phyloP scores from a whole-genome alignment of 2,113 vertebrate genomes.

The Mormyrus lacerda region DNA sequence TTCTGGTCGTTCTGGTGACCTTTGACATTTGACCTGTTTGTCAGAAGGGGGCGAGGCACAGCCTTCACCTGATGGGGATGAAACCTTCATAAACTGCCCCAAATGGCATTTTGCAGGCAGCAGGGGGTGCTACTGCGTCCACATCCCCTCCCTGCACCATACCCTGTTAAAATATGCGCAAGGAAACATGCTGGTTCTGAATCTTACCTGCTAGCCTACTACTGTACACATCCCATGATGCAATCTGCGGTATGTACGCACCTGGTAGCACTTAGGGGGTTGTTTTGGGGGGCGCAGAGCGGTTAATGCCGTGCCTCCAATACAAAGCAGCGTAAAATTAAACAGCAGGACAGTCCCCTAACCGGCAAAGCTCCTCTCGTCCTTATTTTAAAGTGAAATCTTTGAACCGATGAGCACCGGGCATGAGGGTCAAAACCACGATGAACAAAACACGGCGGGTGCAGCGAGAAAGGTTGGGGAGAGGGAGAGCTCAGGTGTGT shows the following conservation, averaged over 20 bases:
- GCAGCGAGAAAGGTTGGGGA: not conserved
- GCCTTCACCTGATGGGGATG: not conserved
- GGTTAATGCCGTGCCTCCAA: not conserved
- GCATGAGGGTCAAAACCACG: not conserved
- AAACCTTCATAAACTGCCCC: not conserved
- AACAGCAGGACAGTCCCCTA: not conserved
- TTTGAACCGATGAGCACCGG: not conserved
- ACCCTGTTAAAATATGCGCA: not conserved
- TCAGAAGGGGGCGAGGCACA: not conserved
- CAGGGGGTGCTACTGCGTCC: not conserved
- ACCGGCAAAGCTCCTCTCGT: not conserved
- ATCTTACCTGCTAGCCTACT: not conserved
- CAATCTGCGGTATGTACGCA: not conserved
- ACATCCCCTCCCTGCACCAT: not conserved
- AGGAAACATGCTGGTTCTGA: not conserved
- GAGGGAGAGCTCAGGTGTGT: not conserved
- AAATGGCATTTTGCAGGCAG: not conserved
- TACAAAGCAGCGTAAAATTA: not conserved
- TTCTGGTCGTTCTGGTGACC: not conserved
- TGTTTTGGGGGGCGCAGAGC: not conserved
- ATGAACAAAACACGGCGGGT: not conserved
- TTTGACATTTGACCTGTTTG: not conserved
- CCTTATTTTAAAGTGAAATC: not conserved
- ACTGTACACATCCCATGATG: not conserved
- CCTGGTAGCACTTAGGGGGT: not conserved